These are phyloP conservation scores for Diadema setosum DNA, from an alignment of 35 echinoderm and acorn worm species.

Conservation along the genomic window DNA sequence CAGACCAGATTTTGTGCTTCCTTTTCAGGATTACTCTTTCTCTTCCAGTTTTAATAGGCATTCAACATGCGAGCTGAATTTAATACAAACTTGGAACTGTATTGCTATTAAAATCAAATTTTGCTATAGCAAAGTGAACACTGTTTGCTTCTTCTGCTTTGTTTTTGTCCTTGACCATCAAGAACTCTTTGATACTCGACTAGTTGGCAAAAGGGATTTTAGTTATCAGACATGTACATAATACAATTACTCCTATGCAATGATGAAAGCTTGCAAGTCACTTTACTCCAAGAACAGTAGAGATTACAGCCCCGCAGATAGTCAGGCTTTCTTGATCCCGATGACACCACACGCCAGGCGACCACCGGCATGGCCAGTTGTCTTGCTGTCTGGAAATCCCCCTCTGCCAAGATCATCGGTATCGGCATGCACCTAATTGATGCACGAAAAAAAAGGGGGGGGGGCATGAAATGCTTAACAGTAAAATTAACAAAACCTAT, in stretches of 20 bases:
- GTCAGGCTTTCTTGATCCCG: conserved; percentile 63
- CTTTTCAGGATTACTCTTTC: too few relatives aligned
- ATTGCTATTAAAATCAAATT: too few relatives aligned
- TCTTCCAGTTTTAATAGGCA: too few relatives aligned
- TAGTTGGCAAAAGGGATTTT: background rate
- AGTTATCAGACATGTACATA: background rate
- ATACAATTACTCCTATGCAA: background rate
- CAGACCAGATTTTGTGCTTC: too few relatives aligned
- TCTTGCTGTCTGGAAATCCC: conserved; percentile 75
- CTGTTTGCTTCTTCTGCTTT: too few relatives aligned
- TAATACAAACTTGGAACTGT: too few relatives aligned
- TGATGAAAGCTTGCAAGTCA: background rate
- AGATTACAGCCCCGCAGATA: background rate
- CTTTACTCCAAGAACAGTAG: too few relatives aligned
- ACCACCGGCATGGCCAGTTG: conserved; percentile 85
- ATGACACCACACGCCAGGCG: conserved; percentile 94
- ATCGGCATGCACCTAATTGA: conserved; percentile 74
- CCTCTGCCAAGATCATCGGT: conserved; percentile 94
- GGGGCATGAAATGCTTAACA: background rate
- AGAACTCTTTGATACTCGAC: too few relatives aligned
- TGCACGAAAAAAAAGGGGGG: background rate
- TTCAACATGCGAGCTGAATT: too few relatives aligned
- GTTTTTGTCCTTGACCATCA: too few relatives aligned
- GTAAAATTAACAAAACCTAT: too few relatives aligned
- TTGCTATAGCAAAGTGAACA: too few relatives aligned